phyloP scores from a whole-genome alignment of 2,888 invertebrate genomes.

The Ectemnius lituratus region DNA sequence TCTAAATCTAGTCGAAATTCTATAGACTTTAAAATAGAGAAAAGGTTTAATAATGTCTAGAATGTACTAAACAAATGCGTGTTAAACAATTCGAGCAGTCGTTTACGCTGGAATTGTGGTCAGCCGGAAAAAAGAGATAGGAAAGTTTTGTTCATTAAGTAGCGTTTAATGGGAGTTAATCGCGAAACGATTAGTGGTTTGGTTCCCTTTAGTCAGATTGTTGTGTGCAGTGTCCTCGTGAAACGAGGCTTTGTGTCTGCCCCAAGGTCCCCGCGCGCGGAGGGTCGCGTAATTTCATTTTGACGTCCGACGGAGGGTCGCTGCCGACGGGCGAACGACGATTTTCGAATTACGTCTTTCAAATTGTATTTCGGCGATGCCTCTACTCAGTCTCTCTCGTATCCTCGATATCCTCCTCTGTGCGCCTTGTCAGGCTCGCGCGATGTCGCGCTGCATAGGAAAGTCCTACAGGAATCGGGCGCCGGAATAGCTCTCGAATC shows the following conservation, averaged over 20 bases:
- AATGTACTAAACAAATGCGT: no score
- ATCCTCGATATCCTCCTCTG: conserved; percentile 8
- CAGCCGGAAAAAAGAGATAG: conserved; percentile 21
- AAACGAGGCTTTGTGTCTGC: conserved; percentile 70
- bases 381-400: conserved; percentile 27
- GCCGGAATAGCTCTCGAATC: conserved; percentile 47
- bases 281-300: conserved; percentile 78
- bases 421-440: conserved; percentile 13
- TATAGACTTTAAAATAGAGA: no score
- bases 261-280: conserved; percentile 59
- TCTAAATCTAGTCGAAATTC: no score
- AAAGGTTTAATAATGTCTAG: no score
- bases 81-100: not conserved
- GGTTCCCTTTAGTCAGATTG: conserved; percentile 73
- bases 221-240: conserved; percentile 67
- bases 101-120: conserved; percentile 13
- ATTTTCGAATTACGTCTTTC: conserved; percentile 77
- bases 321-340: conserved; percentile 74
- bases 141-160: conserved; percentile 71
- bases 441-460: conserved; percentile 30
- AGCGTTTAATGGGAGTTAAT: conserved; percentile 76
- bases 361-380: conserved; percentile 68
- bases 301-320: conserved; percentile 77
- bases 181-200: conserved; percentile 76
- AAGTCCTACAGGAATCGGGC: conserved; percentile 39